Evolutionary conservation across 2,888 invertebrate genomes (phyloP).

Genomic region (Scaptomyza reducta): DNA sequence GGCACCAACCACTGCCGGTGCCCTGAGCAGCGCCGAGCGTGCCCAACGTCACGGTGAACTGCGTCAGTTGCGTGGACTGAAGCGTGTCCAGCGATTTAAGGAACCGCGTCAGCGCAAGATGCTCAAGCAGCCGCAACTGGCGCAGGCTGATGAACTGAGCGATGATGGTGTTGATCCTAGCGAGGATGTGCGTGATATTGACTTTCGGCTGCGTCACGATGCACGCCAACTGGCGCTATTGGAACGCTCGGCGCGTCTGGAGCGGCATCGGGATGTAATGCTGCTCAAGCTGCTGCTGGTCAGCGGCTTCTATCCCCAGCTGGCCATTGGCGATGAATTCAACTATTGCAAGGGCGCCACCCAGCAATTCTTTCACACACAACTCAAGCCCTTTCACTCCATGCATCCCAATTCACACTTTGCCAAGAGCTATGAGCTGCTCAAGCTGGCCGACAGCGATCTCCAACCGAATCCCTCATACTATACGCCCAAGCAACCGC

Average conservation of each 20-base stretch:
- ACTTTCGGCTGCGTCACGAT: slow-evolving; percentile 93
- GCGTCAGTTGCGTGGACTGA: slow-evolving; percentile 92
- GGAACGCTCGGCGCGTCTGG: slow-evolving; percentile 87
- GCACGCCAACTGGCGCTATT: slow-evolving; percentile 89
- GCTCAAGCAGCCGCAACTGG: slow-evolving; percentile 82
- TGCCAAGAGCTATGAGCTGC: slow-evolving; percentile 90
- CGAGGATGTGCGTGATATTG: slow-evolving; percentile 90
- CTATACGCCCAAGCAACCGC: slow-evolving; percentile 88
- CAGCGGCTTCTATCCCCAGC: slow-evolving; percentile 97
- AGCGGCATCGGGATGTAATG: slow-evolving; percentile 88
- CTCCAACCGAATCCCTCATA: slow-evolving; percentile 87
- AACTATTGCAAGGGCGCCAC: slow-evolving; percentile 94
- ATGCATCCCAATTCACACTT: slow-evolving; percentile 96
- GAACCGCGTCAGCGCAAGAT: slow-evolving; percentile 89
- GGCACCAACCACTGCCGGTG: slow-evolving; percentile 82
- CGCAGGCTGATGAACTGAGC: slow-evolving; percentile 75
- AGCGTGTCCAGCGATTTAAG: slow-evolving; percentile 89
- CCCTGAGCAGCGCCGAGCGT: slow-evolving; percentile 89
- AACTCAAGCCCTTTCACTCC: slow-evolving; percentile 94
- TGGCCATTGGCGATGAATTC: slow-evolving; percentile 96
- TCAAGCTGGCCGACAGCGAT: slow-evolving; percentile 91
- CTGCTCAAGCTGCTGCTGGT: slow-evolving; percentile 92
- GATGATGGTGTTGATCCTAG: slow-evolving; percentile 85
- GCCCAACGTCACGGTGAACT: slow-evolving; percentile 94
- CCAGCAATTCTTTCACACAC: slow-evolving; percentile 93